Evolutionary conservation across 2,888 invertebrate genomes (phyloP), one percentile per base, ranked within the genome.

Genomic region (Platycheirus albimanus): DNA sequence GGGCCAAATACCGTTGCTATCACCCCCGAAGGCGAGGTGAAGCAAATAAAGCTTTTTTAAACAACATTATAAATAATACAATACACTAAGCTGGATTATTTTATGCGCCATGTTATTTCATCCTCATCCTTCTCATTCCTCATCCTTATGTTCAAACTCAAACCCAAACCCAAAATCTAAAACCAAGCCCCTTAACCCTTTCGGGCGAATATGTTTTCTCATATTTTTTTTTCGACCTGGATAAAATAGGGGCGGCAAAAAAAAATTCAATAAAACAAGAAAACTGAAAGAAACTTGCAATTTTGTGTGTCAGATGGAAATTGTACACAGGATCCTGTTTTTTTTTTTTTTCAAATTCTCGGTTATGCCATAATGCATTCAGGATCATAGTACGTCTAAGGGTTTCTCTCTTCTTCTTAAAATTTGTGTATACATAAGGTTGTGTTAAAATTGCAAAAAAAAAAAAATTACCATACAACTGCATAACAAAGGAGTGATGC

Each of bases 21-120:
- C 30, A 11, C 3, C 30, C 58, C 70, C 58, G 13, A 43, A 49
- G 49, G 45, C 47, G 28, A 54, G 79, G 63, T 75, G 75, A 47
- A 58, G 67, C 67, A 69, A 74, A 78, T 78, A 74, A 67, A 49
- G 63, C 66, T 63, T 58, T 51, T 83, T 83, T 56, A 83, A 78
- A 72, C 63, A 72, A 61, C 66, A 77, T 83, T 78, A 78, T 72
- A 83, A 83, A 78, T 78, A 78, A 83, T 71, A 67, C 71, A 83
- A 77, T 83, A 30, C 78, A 72, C 72, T 72, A 72, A 69, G 83
- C 63, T 54, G 67, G 77, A 71, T 69, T 78, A 78, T 78, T 81
- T 76, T 71, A 76, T 76, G 58, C 78, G 80, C 64, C 64, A 58
- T 70, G 56, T 61, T 74, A 56, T 63, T 45, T 38, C 11, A 24